These are phyloP conservation scores for Heliconius melpomene DNA, from an alignment of 1,140 invertebrate species.

Conservation along the genomic window DNA sequence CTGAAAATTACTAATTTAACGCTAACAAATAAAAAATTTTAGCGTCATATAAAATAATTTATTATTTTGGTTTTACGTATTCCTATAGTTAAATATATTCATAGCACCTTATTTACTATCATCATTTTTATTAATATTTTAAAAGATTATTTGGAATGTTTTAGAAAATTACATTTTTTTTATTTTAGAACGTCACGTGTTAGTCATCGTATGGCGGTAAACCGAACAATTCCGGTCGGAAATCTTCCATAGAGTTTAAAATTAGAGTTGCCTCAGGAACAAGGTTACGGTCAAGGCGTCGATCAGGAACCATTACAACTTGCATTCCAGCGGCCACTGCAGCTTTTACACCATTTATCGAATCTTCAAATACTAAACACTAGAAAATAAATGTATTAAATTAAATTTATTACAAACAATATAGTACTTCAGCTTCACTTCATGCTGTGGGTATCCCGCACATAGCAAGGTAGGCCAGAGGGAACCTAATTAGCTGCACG, in stretches of 20 bases:
- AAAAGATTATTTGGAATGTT: background rate
- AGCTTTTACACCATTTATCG: slow-evolving; percentile 90
- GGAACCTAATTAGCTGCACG: too few relatives aligned
- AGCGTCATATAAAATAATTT: too few relatives aligned
- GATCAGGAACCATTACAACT: slow-evolving; percentile 90
- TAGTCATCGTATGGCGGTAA: slow-evolving; percentile 86
- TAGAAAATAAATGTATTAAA: slow-evolving; percentile 42
- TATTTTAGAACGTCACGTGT: background rate
- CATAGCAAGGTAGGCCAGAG: too few relatives aligned
- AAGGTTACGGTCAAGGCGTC: slow-evolving; percentile 81
- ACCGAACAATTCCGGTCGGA: slow-evolving; percentile 92
- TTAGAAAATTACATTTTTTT: background rate
- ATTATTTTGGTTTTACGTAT: too few relatives aligned
- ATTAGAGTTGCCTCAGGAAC: slow-evolving; percentile 86
- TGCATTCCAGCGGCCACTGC: slow-evolving; percentile 91
- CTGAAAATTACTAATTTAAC: too few relatives aligned
- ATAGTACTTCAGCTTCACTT: background rate
- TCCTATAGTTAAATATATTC: too few relatives aligned
- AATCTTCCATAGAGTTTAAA: slow-evolving; percentile 87
- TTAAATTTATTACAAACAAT: background rate
- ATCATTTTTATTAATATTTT: too few relatives aligned
- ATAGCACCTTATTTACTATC: too few relatives aligned
- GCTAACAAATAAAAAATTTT: too few relatives aligned
- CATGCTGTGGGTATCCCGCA: too few relatives aligned
- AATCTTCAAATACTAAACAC: slow-evolving; percentile 93